These are phyloP conservation scores for Coracopsis vasa DNA, from an alignment of 2,113 vertebrate genomes.

Conservation along the genomic window DNA sequence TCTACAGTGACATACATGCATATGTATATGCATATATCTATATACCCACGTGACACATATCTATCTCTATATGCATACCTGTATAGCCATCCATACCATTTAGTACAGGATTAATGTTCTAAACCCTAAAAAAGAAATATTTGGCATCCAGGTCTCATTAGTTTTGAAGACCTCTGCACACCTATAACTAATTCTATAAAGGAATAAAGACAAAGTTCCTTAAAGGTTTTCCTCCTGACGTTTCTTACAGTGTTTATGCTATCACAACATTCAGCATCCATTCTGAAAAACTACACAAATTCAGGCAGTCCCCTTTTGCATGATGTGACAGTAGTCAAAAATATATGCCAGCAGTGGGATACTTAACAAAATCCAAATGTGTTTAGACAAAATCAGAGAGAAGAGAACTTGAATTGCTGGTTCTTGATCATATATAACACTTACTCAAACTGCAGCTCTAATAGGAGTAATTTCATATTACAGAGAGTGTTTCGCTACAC, in stretches of 20 bases:
- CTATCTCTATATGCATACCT: background rate
- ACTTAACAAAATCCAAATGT: background rate
- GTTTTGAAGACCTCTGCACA: background rate
- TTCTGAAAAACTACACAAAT: background rate
- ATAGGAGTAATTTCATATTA: background rate
- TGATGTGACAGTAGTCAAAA: background rate
- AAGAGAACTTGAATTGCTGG: background rate
- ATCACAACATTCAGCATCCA: background rate
- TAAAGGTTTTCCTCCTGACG: background rate
- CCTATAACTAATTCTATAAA: background rate
- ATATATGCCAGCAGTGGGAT: background rate
- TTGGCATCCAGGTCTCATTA: background rate
- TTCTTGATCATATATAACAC: background rate
- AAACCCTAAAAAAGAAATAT: background rate
- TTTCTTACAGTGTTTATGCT: background rate
- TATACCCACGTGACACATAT: rapidly evolving
- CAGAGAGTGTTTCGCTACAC: background rate
- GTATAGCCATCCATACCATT: background rate
- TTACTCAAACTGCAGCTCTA: background rate
- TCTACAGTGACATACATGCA: background rate
- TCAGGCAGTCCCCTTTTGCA: background rate
- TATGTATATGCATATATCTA: no score
- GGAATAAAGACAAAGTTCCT: background rate
- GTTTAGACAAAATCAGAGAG: background rate
- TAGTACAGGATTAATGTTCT: background rate